Evolutionary conservation across 2,797 vertebrate species (phyloP).

Genomic region (Urophycis tenuis): DNA sequence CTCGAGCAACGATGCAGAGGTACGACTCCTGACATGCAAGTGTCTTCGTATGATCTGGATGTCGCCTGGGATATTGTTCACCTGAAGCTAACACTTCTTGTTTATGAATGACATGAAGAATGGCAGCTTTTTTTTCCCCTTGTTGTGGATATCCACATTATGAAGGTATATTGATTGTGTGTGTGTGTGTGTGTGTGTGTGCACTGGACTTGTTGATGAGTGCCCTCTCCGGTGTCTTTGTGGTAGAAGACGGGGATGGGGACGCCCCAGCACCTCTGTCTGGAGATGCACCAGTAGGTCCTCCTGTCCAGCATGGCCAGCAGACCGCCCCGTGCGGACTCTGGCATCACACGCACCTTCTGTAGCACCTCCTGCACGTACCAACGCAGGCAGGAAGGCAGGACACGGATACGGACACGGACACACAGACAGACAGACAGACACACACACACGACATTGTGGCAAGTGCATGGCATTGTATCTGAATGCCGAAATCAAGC

Average conservation of each 20-base stretch:
- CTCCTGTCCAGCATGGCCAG: conserved; percentile 82
- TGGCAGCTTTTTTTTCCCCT: no score
- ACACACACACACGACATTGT: not conserved
- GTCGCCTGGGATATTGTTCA: no score
- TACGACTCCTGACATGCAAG: not conserved
- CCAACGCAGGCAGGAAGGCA: conserved; percentile 14
- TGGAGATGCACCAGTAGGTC: conserved; percentile 97
- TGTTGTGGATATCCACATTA: no score
- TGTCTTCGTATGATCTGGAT: not conserved
- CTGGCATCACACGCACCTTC: conserved; percentile 85
- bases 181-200: conserved; percentile 47
- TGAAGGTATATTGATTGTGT: no score
- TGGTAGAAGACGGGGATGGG: conserved; percentile 95
- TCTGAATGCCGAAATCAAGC: not conserved
- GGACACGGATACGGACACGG: conserved; percentile 9
- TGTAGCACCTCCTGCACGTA: conserved; percentile 78
- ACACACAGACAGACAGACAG: not conserved
- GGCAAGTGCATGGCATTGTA: no score
- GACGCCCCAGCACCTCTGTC: conserved; percentile 91
- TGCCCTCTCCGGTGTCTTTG: conserved; percentile 77
- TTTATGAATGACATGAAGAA: no score
- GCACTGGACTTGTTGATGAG: conserved; percentile 83
- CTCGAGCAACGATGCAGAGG: not conserved
- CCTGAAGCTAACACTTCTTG: no score
- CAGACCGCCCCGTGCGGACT: conserved; percentile 78